These are phyloP conservation scores for Acromyrmex charruanus DNA, from an alignment of 1,140 invertebrate species.

Conservation along the genomic window DNA sequence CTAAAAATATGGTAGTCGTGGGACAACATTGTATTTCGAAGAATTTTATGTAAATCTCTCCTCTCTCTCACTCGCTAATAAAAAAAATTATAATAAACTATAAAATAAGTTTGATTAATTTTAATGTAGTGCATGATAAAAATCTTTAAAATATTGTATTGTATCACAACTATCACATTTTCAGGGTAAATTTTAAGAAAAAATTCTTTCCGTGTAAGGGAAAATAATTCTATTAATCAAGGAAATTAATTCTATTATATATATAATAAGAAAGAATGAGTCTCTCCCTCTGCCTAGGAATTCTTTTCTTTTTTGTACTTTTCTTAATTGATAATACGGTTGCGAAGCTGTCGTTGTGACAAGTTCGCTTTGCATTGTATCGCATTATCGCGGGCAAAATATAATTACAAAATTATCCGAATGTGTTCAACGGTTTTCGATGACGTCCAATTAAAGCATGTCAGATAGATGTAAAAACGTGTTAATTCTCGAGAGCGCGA, in stretches of 20 bases:
- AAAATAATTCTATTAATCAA: background rate
- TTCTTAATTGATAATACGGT: background rate
- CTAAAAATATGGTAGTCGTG: no score
- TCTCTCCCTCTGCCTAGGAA: background rate
- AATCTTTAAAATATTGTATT: no score
- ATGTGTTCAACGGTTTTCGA: conserved; percentile 9
- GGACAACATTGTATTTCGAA: no score
- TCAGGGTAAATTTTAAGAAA: no score
- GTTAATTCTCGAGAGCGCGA: background rate
- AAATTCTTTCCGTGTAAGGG: no score
- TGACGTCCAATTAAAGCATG: background rate
- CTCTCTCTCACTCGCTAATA: no score
- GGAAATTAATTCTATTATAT: conserved; percentile 9
- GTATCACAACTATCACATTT: no score
- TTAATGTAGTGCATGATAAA: no score
- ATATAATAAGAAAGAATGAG: background rate
- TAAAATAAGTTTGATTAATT: no score
- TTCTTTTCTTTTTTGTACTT: background rate
- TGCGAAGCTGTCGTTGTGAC: background rate
- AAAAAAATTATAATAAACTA: no score
- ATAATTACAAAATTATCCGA: conserved; percentile 1
- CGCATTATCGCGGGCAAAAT: background rate
- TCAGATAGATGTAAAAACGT: background rate
- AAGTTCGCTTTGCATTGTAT: conserved; percentile 9
- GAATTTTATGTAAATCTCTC: no score